phyloP scores from a whole-genome alignment of 2,888 invertebrate genomes.

The Brachynemurus nebulosus region DNA sequence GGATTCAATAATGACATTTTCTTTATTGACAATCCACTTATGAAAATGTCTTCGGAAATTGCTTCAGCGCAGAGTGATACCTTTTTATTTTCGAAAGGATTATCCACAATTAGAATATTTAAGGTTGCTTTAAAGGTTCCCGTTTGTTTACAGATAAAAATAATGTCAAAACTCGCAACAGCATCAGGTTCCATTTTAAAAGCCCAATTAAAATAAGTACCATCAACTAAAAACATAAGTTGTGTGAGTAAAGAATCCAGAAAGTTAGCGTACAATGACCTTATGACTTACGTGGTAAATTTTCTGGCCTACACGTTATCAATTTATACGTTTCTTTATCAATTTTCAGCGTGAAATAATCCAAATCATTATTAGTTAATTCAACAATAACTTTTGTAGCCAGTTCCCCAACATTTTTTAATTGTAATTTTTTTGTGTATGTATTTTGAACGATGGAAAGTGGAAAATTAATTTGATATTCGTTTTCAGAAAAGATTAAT shows the following conservation, averaged over 20 bases:
- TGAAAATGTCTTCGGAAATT: background rate
- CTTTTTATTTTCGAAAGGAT: slow-evolving; percentile 40
- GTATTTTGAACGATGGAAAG: slow-evolving; percentile 25
- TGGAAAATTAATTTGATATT: slow-evolving; percentile 25
- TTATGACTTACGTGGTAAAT: too few species aligned
- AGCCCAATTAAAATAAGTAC: too few species aligned
- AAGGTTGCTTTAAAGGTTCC: slow-evolving; percentile 24
- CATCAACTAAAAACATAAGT: too few species aligned
- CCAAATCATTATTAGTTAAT: slow-evolving; percentile 24
- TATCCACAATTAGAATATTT: slow-evolving; percentile 35
- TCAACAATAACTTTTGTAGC: slow-evolving; percentile 29
- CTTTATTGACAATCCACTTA: background rate
- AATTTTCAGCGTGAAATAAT: too few species aligned
- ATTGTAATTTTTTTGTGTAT: slow-evolving; percentile 20
- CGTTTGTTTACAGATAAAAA: slow-evolving; percentile 25
- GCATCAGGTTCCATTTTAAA: slow-evolving; percentile 24
- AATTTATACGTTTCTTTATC: too few species aligned
- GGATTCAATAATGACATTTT: too few species aligned
- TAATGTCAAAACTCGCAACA: slow-evolving; percentile 23
- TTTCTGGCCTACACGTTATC: too few species aligned
- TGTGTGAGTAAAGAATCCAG: too few species aligned
- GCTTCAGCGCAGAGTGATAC: slow-evolving; percentile 22
- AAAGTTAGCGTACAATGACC: too few species aligned
- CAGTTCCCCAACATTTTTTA: slow-evolving; percentile 30
- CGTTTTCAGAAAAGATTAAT: slow-evolving; percentile 17